Percentiles rank a stretch among this genome's conserved stretches.
phyloP scores from a whole-genome alignment of 2,113 vertebrate genomes.

The Siniperca knerii region DNA sequence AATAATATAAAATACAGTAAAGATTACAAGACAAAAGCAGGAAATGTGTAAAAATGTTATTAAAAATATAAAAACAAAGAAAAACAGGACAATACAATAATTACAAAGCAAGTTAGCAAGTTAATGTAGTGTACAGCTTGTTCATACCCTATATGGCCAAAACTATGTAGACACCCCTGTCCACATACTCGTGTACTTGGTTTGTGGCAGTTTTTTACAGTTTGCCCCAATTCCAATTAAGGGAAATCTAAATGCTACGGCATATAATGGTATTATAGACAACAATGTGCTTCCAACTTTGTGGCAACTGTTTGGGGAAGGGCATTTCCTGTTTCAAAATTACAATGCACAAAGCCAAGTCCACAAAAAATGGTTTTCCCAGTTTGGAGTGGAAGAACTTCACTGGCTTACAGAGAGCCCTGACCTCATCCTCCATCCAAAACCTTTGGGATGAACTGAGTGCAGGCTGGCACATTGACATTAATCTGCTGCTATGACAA shows the following conservation, averaged over 20 bases:
- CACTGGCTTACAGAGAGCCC: background rate
- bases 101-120: too few species aligned
- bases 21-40: too few species aligned
- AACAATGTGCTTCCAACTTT: background rate
- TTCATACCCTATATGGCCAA: background rate
- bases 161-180: background rate
- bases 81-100: background rate
- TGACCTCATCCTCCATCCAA: background rate
- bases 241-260: background rate
- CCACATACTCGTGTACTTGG: background rate
- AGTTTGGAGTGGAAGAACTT: background rate
- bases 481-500: too few species aligned
- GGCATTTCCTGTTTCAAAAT: background rate
- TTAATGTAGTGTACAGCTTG: background rate
- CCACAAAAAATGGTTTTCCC: background rate
- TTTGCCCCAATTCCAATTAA: background rate
- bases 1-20: background rate
- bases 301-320: background rate
- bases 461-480: too few species aligned
- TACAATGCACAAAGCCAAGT: background rate
- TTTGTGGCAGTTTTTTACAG: background rate
- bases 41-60: too few species aligned
- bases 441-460: constrained; percentile 12
- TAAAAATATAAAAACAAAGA: too few species aligned
- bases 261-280: background rate